Evolutionary conservation across 2,113 vertebrate genomes (phyloP), one percentile per base, ranked within the genome.

Genomic region (Chionomys nivalis): DNA sequence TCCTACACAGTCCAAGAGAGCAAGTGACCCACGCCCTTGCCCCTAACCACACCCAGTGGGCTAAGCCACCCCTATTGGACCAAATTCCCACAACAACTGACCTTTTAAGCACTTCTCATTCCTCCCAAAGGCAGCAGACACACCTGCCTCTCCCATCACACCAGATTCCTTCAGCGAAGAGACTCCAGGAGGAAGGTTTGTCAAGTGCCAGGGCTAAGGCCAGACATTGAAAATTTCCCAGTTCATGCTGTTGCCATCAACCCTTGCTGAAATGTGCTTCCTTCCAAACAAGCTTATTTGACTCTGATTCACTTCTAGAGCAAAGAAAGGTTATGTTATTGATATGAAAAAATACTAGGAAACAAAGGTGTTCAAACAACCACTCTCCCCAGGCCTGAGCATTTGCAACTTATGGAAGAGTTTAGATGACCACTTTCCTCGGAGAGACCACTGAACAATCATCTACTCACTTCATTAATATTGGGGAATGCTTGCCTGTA

Each of bases 241-340:
- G 3, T 26, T 63, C 86, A 95, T 87, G n/a, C 61, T 96, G 96
- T 92, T 97, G 86, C 89, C 93, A 94, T 96, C 17, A 14, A 94
- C 89, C 52, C 73, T 95, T 36, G 23, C 81, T 94, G 82, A 91
- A 68, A 93, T 91, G 82, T 96, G 61, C 82, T 94, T 39, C 26
- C 55, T 95, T 97, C 95, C 92, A 95, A 75, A 78, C 31, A 95
- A 95, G 19, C 42, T 78, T 96, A 83, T 94, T 66, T 79, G 91
- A 95, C 86, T 96, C 93, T 95, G 66, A 91, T 91, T 95, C 89
- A 97, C 91, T 94, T 89, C 63, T 95, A 82, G 72, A 96, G 47
- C 94, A 93, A 94, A 96, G 39, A 93, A 96, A 97, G 75, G 5
- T 93, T 87, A 92, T 47, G 47, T 88, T 95, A 95, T 42, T 79